Evolutionary conservation across 2,888 invertebrate genomes (phyloP).

Genomic region (Drosophila histrio): DNA sequence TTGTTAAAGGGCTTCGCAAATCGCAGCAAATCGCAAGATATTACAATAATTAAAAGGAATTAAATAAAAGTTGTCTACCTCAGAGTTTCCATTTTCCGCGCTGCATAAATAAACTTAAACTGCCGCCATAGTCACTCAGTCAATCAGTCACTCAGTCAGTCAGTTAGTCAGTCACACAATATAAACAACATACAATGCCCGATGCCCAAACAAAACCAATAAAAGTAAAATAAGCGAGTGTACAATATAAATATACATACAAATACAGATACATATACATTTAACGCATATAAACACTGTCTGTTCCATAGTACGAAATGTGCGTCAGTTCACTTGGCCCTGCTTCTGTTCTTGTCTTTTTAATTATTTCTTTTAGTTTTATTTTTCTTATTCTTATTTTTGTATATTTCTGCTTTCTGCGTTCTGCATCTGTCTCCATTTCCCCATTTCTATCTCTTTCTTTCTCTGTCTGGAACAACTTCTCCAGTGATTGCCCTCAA

Average conservation of each 20-base stretch:
- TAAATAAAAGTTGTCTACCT: conserved; percentile 40
- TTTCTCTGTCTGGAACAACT: conserved; percentile 21
- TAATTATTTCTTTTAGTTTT: conserved; percentile 16
- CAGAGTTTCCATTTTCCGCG: conserved; percentile 50
- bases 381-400: conserved; percentile 17
- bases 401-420: conserved; percentile 17
- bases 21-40: conserved; percentile 37
- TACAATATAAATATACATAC: conserved; percentile 62
- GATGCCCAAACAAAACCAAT: conserved; percentile 66
- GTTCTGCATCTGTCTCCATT: conserved; percentile 13
- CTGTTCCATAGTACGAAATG: conserved; percentile 41
- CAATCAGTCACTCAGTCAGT: conserved; percentile 36
- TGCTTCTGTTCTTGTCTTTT: conserved; percentile 15
- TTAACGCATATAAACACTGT: conserved; percentile 51
- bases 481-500: conserved; percentile 36
- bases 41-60: conserved; percentile 3
- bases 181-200: conserved; percentile 60
- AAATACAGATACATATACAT: conserved; percentile 13
- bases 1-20: conserved; percentile 46
- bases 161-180: conserved; percentile 45
- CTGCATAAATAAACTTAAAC: conserved; percentile 65
- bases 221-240: conserved; percentile 66
- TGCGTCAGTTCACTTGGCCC: conserved; percentile 53
- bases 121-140: conserved; percentile 39
- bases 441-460: conserved; percentile 24